A percentile compares a stretch with the other conserved stretches of the same genome.
Conservation (phyloP, 2,113 vertebrate species). For the Xiphophorus couchianus region DNA sequence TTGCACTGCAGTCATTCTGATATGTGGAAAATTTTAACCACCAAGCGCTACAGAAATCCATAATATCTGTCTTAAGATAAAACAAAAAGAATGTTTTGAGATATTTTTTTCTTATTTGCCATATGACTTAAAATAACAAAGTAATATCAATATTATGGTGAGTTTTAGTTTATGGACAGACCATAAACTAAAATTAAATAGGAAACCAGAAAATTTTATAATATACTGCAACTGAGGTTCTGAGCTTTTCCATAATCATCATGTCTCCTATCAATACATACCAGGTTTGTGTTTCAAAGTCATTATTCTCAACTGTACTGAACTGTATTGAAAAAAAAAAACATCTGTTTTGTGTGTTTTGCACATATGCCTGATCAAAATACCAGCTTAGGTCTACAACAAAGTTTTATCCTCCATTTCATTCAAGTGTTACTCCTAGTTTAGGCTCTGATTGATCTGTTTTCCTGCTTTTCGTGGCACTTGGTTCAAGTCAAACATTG, state of each 20-base stretch:
- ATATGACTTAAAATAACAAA: not conserved
- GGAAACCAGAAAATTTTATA: conserved; percentile 2
- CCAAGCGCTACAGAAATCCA: no score
- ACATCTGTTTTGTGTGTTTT: not conserved
- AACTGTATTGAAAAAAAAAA: not conserved
- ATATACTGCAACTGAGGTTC: conserved; percentile 10
- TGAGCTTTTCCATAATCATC: conserved; percentile 2
- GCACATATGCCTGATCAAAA: conserved; percentile 20
- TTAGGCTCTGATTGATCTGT: conserved; percentile 54
- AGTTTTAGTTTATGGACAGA: not conserved
- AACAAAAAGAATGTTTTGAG: not conserved
- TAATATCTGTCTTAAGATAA: not conserved
- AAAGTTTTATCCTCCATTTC: conserved; percentile 19
- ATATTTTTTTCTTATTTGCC: not conserved
- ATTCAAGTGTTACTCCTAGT: conserved; percentile 18
- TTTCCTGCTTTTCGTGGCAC: conserved; percentile 39
- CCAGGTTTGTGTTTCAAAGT: no score
- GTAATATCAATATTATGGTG: not conserved
- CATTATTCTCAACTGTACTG: no score
- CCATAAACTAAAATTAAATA: not conserved
- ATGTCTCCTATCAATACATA: no score
- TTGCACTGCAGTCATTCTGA: no score
- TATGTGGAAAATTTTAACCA: no score
- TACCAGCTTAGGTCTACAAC: conserved; percentile 29
- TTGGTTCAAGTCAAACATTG: conserved; percentile 60